Conservation (phyloP, 1,140 invertebrate genomes). For the Drosophila micromelanica region DNA sequence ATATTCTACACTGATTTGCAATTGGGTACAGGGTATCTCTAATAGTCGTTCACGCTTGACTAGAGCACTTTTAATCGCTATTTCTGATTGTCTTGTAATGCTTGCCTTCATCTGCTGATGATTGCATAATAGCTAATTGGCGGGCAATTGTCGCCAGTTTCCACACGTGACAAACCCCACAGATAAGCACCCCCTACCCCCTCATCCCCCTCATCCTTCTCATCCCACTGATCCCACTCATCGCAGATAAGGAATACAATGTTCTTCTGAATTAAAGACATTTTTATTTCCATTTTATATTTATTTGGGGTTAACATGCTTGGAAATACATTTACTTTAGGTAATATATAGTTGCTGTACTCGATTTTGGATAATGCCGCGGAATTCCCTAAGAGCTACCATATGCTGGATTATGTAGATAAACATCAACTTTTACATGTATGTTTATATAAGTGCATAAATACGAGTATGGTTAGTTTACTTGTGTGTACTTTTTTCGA, state of each 20-base stretch:
- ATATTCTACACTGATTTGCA: no score
- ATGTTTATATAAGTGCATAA: slow-evolving; percentile 23
- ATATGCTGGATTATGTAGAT: slow-evolving; percentile 32
- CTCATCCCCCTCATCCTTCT: no score
- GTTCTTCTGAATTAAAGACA: slow-evolving; percentile 9
- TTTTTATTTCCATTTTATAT: slow-evolving; percentile 50
- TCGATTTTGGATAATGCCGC: slow-evolving; percentile 42
- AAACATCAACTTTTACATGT: slow-evolving; percentile 22
- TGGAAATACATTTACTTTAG: slow-evolving; percentile 56
- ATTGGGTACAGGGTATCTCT: no score
- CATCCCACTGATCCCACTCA: background rate
- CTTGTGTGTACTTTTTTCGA: slow-evolving; percentile 6
- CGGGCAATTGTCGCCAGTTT: slow-evolving; percentile 51
- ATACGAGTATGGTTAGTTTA: slow-evolving; percentile 37
- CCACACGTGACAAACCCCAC: slow-evolving; percentile 24
- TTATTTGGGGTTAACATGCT: slow-evolving; percentile 70
- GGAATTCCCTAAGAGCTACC: slow-evolving; percentile 50
- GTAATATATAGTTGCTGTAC: slow-evolving; percentile 36
- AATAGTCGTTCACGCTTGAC: no score
- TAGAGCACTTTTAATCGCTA: background rate
- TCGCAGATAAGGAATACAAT: slow-evolving; percentile 20
- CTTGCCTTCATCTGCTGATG: slow-evolving; percentile 2
- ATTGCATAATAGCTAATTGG: slow-evolving; percentile 57
- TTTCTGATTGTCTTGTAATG: slow-evolving; percentile 9
- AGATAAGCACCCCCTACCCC: slow-evolving; percentile 24